Base-by-base conservation (phyloP, 2,888 invertebrate genomes). In the Hypsopygia costalis region DNA sequence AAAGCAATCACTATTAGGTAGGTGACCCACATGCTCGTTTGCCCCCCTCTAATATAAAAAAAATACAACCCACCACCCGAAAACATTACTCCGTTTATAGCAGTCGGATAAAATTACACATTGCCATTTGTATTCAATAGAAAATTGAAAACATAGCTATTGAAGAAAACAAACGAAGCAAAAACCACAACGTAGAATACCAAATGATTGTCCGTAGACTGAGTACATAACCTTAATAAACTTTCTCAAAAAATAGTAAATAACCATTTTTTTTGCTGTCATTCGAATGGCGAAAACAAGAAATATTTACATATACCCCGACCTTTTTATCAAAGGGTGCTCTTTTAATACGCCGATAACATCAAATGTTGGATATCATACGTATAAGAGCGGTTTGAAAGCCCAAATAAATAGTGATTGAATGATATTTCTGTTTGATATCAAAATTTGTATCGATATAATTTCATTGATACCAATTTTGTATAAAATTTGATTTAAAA, bases 281-380 rank as follows among this genome's bases (percentile, higher is more conserved):
- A 32, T 36, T 36, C 16, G 20, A 10, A 28, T 20, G 29, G 25
- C 16, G 39, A 33, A 38, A 38, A 32, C 25, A 27, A 33, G 32
- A 22, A 37, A 33, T 38, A 39, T 39, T 33, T 39, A 39, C 39
- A 33, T 39, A 39, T 16, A 32, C 33, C 33, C 39, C 39, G 8
- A 33, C 33, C 39, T 33, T 39, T 38, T 33, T 33, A 10, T 33
- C 33, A 16, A 32, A 37, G 33, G 21, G 11, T 27, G 28, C 33
- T 28, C 33, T 39, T 46, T 47, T 45, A 46, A 49, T 49, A 34
- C 42, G 33, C 37, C 33, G 39, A 46, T 44, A 44, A 35, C 31
- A 44, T 46, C 40, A 34, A 46, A 44, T 44, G 36, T 20, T 22
- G 33, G 39, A 41, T 41, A 32, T 37, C 31, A 33, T 33, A 16